Evolutionary conservation across 2,797 vertebrate species (phyloP).

Genomic region (Syncerus caffer): DNA sequence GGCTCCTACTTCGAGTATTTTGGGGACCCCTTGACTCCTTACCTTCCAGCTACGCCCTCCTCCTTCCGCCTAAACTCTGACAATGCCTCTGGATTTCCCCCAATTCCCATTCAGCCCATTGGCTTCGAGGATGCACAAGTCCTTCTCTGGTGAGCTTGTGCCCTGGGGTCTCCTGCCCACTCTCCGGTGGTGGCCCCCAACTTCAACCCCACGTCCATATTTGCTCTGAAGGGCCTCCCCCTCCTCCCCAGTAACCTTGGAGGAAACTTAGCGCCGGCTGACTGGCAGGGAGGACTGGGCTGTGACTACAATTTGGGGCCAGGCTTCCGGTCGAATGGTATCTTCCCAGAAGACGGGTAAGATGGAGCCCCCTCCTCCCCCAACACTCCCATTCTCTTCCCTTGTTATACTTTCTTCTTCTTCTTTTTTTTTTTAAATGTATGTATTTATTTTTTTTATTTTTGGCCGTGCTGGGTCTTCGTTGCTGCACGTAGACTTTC

Average conservation of each 20-base stretch:
- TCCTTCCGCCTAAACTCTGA: slow-evolving; percentile 75
- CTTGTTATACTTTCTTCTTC: not conserved
- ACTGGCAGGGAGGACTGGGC: slow-evolving; percentile 88
- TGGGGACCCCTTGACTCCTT: slow-evolving; percentile 90
- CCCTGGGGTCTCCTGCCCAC: not conserved
- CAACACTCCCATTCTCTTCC: not conserved
- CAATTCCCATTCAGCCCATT: slow-evolving; percentile 91
- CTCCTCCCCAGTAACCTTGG: slow-evolving; percentile 82
- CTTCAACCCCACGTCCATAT: not conserved
- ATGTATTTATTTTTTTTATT: not conserved
- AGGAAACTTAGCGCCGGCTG: slow-evolving; percentile 67
- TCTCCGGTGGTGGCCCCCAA: accelerated
- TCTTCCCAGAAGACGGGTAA: slow-evolving; percentile 79
- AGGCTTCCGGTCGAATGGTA: slow-evolving; percentile 80
- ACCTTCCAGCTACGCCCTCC: slow-evolving; percentile 86
- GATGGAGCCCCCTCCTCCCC: not conserved
- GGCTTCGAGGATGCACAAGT: slow-evolving; percentile 88
- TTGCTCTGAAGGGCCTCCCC: not conserved
- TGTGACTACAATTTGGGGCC: slow-evolving; percentile 89
- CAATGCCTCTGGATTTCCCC: slow-evolving; percentile 84
- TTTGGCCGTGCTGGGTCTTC: not conserved
- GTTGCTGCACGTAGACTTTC: not conserved
- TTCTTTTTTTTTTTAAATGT: not conserved
- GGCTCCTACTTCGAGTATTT: slow-evolving; percentile 84
- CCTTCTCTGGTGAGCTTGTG: slow-evolving; percentile 88